phyloP scores from a whole-genome alignment of 37 sponge, comb jelly and placozoan genomes.

The Ianthella basta region DNA sequence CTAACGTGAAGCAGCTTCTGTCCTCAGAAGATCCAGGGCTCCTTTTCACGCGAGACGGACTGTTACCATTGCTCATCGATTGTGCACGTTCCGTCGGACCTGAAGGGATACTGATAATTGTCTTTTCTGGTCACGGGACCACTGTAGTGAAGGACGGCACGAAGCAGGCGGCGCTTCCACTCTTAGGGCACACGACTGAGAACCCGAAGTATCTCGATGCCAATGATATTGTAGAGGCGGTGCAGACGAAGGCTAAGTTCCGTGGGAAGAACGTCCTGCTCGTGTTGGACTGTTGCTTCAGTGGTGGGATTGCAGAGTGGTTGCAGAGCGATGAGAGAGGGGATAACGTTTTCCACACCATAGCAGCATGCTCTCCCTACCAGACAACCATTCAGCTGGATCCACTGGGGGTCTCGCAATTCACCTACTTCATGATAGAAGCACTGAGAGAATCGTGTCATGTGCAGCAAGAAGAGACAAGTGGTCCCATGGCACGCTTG shows the following conservation, averaged over 20 bases:
- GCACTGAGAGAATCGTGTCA: neutral
- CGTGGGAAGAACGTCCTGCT: slow-evolving; percentile 15
- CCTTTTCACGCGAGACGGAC: neutral
- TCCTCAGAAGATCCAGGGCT: slow-evolving; percentile 1
- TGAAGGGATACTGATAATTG: neutral
- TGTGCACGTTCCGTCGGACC: neutral
- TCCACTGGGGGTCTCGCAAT: neutral
- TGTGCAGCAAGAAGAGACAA: no score
- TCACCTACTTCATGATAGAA: slow-evolving; percentile 21
- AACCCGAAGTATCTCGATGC: neutral
- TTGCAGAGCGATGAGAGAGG: neutral
- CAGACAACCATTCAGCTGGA: slow-evolving; percentile 21
- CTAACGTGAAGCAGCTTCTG: neutral
- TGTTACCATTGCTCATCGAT: neutral
- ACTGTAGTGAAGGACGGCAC: neutral
- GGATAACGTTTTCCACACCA: neutral
- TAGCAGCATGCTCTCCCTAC: slow-evolving; percentile 11
- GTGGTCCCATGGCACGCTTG: slow-evolving; percentile 17
- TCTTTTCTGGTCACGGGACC: slow-evolving; percentile 29
- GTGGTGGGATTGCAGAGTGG: slow-evolving; percentile 26
- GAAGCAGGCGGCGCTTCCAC: slow-evolving; percentile 8
- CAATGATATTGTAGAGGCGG: neutral
- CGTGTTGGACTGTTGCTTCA: slow-evolving; percentile 29
- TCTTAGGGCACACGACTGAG: neutral
- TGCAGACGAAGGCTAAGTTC: slow-evolving; percentile 4